These are phyloP conservation scores for Deilephila elpenor DNA, from an alignment of 2,888 invertebrate species.

Conservation along the genomic window DNA sequence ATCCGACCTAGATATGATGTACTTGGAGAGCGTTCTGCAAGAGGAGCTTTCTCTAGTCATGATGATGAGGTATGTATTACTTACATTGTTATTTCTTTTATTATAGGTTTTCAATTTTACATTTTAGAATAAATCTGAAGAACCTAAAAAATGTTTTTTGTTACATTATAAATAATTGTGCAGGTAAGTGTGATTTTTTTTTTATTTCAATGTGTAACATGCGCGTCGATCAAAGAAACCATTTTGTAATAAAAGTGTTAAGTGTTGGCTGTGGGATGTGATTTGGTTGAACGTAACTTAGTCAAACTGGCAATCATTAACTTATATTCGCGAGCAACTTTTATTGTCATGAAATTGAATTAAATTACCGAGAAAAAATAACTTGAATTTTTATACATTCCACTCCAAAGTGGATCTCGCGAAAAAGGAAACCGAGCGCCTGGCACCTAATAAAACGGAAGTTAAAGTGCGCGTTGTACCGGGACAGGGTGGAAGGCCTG, in stretches of 20 bases:
- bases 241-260: background rate
- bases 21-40: conserved; percentile 97
- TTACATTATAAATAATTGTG: no score
- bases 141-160: no score
- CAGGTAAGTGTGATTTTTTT: no score
- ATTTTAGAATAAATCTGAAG: no score
- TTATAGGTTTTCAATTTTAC: no score
- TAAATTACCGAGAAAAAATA: conserved; percentile 54
- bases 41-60: conserved; percentile 97
- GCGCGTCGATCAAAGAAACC: no score
- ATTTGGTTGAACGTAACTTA: conserved; percentile 51
- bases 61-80: conserved; percentile 92
- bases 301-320: conserved; percentile 63
- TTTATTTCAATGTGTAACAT: no score
- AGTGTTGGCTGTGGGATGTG: conserved; percentile 54
- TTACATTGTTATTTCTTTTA: conserved; percentile 31
- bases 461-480: conserved; percentile 63
- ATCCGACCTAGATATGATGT: conserved; percentile 99
- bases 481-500: conserved; percentile 62
- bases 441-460: conserved; percentile 76
- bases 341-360: conserved; percentile 67
- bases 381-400: conserved; percentile 47
- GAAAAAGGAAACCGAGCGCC: conserved; percentile 65
- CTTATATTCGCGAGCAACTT: conserved; percentile 57
- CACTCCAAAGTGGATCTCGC: conserved; percentile 46